Evolutionary conservation across 2,797 vertebrate species (phyloP).

Genomic region (Dromococcyx pavoninus): DNA sequence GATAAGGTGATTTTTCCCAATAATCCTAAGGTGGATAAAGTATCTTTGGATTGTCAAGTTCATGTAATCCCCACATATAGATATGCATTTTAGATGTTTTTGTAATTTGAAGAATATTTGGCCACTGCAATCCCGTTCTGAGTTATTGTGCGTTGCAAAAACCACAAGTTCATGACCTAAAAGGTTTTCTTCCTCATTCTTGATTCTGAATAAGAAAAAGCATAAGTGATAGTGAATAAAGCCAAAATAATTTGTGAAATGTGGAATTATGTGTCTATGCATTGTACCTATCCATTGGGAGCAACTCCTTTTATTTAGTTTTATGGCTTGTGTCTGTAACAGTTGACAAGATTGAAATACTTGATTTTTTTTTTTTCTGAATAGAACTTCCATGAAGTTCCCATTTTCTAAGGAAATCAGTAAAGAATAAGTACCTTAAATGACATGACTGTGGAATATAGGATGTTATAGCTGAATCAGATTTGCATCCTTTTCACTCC

Average conservation of each 20-base stretch:
- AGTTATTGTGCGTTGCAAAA: not conserved
- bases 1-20: slow-evolving; percentile 81
- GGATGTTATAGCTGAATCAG: not conserved
- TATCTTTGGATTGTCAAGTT: slow-evolving; percentile 82
- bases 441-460: not conserved
- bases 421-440: not conserved
- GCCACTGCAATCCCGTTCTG: not conserved
- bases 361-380: not conserved
- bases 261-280: not conserved
- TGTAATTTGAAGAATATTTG: not conserved
- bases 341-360: not conserved
- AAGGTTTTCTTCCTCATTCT: not conserved
- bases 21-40: slow-evolving; percentile 83
- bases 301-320: not conserved
- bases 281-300: not conserved
- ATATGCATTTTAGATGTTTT: slow-evolving; percentile 32
- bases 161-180: not conserved
- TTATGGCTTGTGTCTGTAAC: not conserved
- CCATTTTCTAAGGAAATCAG: not conserved
- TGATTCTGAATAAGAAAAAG: not conserved
- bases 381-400: not conserved
- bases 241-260: not conserved
- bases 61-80: slow-evolving; percentile 82
- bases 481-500: not conserved
- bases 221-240: not conserved